A percentile compares a stretch with the other conserved stretches of the same genome.
phyloP scores from a whole-genome alignment of 53 echinoderm and acorn worm species.

The Henricia sp. region DNA sequence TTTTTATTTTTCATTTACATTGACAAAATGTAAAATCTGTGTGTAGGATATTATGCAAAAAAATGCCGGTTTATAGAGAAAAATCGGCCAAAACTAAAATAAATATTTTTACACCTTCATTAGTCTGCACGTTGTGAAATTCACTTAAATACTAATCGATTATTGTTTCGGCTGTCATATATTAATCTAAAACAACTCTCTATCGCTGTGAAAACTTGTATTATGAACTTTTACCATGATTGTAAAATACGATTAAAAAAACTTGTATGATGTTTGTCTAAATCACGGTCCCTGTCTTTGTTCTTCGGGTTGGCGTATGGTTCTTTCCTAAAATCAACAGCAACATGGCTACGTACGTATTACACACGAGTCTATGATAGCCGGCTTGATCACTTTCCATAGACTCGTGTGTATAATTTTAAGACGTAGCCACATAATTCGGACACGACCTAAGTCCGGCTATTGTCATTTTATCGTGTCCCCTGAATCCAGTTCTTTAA shows the following conservation, averaged over 20 bases:
- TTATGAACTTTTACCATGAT: constrained; percentile 67
- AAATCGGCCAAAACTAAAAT: background rate
- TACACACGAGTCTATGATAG: too few relatives aligned
- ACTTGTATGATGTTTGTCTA: constrained; percentile 64
- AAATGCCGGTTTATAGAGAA: constrained; percentile 3
- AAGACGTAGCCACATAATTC: too few relatives aligned
- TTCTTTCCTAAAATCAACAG: too few relatives aligned
- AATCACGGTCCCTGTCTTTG: too few relatives aligned
- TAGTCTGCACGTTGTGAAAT: constrained; percentile 53
- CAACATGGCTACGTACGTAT: too few relatives aligned
- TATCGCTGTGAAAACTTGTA: constrained; percentile 56
- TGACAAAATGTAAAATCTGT: background rate
- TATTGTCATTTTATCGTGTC: too few relatives aligned
- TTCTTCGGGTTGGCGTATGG: too few relatives aligned
- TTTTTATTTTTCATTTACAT: constrained; percentile 5
- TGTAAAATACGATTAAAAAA: constrained; percentile 55
- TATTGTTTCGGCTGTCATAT: constrained; percentile 56
- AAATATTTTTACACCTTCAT: constrained; percentile 55
- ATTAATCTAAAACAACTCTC: constrained; percentile 59
- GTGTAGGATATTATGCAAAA: background rate
- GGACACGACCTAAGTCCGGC: too few relatives aligned
- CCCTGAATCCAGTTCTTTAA: too few relatives aligned
- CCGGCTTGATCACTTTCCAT: too few relatives aligned
- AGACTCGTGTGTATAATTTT: too few relatives aligned
- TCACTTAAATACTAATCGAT: constrained; percentile 57